Evolutionary conservation across 2,888 invertebrate species (phyloP).

Genomic region (Drepana falcataria): DNA sequence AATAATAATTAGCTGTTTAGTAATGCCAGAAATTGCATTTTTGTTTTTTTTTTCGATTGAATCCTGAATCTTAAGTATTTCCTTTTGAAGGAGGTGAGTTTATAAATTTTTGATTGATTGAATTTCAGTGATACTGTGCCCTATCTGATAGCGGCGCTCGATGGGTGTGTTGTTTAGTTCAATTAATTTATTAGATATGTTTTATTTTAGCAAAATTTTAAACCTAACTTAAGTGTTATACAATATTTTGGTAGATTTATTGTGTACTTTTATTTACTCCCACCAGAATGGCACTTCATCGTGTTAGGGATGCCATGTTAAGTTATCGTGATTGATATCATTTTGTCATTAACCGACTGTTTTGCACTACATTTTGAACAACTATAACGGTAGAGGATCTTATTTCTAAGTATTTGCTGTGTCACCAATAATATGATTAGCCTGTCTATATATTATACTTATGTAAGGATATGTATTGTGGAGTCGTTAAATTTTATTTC

Average conservation of each 20-base stretch:
- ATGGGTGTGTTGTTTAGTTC: slow-evolving; percentile 77
- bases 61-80: slow-evolving; percentile 41
- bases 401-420: slow-evolving; percentile 70
- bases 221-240: slow-evolving; percentile 76
- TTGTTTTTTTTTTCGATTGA: slow-evolving; percentile 49
- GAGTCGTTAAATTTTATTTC: slow-evolving; percentile 36
- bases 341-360: slow-evolving; percentile 43
- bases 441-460: slow-evolving; percentile 57
- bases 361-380: slow-evolving; percentile 45
- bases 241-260: slow-evolving; percentile 73
- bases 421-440: slow-evolving; percentile 76
- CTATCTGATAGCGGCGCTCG: slow-evolving; percentile 68
- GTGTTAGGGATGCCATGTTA: slow-evolving; percentile 60
- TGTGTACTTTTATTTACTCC: slow-evolving; percentile 70
- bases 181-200: slow-evolving; percentile 79
- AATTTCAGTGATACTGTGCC: slow-evolving; percentile 69
- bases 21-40: slow-evolving; percentile 75
- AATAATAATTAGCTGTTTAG: slow-evolving; percentile 58
- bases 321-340: slow-evolving; percentile 55
- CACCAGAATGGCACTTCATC: slow-evolving; percentile 69
- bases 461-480: slow-evolving; percentile 49
- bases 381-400: slow-evolving; percentile 58
- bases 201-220: slow-evolving; percentile 79
- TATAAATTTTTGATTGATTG: slow-evolving; percentile 64
- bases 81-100: slow-evolving; percentile 58